Base-by-base conservation (phyloP, 1,140 invertebrate genomes). In the Plutomurus gul region DNA sequence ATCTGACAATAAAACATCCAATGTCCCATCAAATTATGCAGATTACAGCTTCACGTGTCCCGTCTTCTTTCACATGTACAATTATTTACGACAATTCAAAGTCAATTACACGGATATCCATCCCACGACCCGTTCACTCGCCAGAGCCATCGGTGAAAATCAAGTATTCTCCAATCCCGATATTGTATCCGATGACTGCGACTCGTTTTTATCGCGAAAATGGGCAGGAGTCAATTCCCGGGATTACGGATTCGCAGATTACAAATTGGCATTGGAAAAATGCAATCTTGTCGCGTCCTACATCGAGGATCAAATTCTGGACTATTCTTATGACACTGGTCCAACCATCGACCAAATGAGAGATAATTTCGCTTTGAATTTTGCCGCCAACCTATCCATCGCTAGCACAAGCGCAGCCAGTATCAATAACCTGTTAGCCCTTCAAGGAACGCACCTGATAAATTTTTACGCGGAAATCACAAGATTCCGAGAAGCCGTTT, bases 41-140 rank as follows among this genome's bases (percentile, higher is more conserved):
- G 76, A 81, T 22, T 81, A 76, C 76, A 73, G 25, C 18, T 78
- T 78, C 46, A 81, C 80, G 1, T 81, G 80, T 39, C 80, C 80
- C 0, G 75, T 81, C 6, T 74, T 81, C 20, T 81, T 40, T 18
- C 80, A 81, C 40, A 30, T 81, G 25, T 47, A 75, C 22, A 47
- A 65, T n/a, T 73, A 75, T 27, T 51, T 81, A 10, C 27, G 56
- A 37, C 49, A 75, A 11, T 76, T 75, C 33, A 70, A 76, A 36
- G 30, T 33, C 11, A 81, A 81, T 33, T 81, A 8, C 1, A 71
- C 80, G 1, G 80, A 78, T 56, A 51, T 79, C 25, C 73, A 79
- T 49, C 71, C 43, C 7, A 46, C 43, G 3, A 70, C 33, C 16
- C 51, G 56, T 4, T 22, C 56, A 16, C 8, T 47, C 10, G 4